phyloP scores from a whole-genome alignment of 2,797 vertebrate species.

The Sciurus carolinensis region DNA sequence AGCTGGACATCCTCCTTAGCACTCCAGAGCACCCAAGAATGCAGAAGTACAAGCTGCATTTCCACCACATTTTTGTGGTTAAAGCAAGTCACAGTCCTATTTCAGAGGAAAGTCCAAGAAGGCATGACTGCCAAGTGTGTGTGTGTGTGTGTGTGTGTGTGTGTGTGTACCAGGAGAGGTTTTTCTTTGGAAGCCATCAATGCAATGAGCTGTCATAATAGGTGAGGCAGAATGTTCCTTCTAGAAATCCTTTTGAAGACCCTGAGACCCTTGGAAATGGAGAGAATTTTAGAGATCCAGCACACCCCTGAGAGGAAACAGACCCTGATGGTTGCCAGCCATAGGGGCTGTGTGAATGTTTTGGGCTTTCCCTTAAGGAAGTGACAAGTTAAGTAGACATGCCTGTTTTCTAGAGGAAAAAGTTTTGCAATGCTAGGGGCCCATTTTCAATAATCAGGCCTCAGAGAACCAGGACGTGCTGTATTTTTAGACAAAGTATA shows the following conservation, averaged over 20 bases:
- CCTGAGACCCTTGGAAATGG: not conserved
- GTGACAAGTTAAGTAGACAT: not conserved
- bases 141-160: too few relatives aligned
- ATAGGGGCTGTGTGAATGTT: not conserved
- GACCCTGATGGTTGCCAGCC: not conserved
- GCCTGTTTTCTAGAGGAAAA: slow-evolving; percentile 17
- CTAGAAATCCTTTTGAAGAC: not conserved
- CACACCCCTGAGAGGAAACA: not conserved
- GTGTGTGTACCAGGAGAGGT: not conserved
- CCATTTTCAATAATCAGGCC: not conserved
- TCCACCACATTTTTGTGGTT: not conserved
- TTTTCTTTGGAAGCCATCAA: not conserved
- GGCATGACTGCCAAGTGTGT: not conserved
- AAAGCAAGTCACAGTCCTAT: not conserved
- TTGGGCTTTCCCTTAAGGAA: not conserved
- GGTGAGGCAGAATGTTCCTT: not conserved
- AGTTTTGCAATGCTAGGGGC: not conserved
- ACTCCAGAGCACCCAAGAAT: not conserved
- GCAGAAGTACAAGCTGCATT: not conserved
- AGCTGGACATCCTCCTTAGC: not conserved
- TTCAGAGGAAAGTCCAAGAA: not conserved
- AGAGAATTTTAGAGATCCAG: not conserved
- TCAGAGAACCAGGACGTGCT: not conserved
- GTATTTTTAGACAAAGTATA: slow-evolving; percentile 30
- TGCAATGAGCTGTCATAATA: not conserved